These are phyloP conservation scores for Choloepus didactylus DNA, from an alignment of 2,797 vertebrate genomes.

Conservation along the genomic window DNA sequence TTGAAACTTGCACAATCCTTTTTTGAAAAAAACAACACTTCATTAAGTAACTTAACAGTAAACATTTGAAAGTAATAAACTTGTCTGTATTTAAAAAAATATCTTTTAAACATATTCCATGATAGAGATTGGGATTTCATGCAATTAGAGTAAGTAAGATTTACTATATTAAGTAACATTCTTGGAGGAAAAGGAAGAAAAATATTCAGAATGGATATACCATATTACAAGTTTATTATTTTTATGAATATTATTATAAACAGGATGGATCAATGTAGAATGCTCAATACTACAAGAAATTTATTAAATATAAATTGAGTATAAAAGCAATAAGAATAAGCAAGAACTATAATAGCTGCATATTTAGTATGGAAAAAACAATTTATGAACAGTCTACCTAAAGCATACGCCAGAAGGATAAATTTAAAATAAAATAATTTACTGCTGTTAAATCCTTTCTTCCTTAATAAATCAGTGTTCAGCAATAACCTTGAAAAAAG, in stretches of 20 bases:
- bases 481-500: constrained; percentile 53
- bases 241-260: background rate
- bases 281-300: background rate
- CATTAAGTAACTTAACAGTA: background rate
- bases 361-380: background rate
- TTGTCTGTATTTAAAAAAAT: constrained; percentile 30
- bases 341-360: background rate
- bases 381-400: background rate
- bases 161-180: constrained; percentile 28
- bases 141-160: background rate
- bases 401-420: background rate
- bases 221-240: background rate
- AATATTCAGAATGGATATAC: background rate
- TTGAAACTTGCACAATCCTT: background rate
- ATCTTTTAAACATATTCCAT: background rate
- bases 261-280: background rate
- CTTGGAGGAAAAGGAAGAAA: background rate
- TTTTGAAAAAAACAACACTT: background rate
- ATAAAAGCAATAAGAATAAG: constrained; percentile 21
- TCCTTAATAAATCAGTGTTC: constrained; percentile 42
- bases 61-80: background rate
- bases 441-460: background rate
- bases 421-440: constrained; percentile 14
- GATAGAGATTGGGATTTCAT: background rate
- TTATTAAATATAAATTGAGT: background rate